These are phyloP conservation scores for Prorops nasuta DNA, from an alignment of 1,140 invertebrate genomes.

Conservation along the genomic window DNA sequence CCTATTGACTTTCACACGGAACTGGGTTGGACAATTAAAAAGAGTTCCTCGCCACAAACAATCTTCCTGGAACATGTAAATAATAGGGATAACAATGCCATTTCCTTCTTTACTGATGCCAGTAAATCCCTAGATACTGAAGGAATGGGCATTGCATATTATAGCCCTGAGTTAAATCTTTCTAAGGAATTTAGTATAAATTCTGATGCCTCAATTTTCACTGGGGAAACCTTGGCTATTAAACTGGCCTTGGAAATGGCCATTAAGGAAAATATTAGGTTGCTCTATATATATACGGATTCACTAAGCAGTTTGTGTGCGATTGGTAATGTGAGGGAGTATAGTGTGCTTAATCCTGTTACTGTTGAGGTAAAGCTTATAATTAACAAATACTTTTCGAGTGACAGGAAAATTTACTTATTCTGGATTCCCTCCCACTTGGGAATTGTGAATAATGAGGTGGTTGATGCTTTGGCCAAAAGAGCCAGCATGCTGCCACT, in stretches of 20 bases:
- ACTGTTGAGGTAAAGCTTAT: background rate
- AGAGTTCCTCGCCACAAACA: no score
- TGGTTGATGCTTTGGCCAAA: background rate
- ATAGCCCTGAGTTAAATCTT: background rate
- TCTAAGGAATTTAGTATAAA: background rate
- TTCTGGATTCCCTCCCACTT: background rate
- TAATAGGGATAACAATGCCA: no score
- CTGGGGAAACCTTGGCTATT: background rate
- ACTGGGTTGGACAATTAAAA: no score
- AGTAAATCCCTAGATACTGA: background rate
- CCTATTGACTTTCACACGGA: no score
- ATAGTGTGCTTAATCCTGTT: background rate
- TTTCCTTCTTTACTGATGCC: conserved; percentile 1
- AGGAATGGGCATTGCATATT: background rate
- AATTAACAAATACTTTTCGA: background rate
- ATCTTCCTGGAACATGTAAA: no score
- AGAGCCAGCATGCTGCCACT: background rate
- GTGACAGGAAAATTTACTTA: background rate
- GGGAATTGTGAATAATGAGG: background rate
- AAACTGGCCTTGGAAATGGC: background rate
- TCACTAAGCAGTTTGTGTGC: background rate
- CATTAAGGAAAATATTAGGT: background rate
- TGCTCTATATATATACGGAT: background rate
- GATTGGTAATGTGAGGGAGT: background rate
- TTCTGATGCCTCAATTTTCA: background rate